A percentile compares a stretch with the other conserved stretches of the same genome.
Evolutionary conservation across 2,113 vertebrate genomes (phyloP).

Genomic region (Aphyosemion australe): DNA sequence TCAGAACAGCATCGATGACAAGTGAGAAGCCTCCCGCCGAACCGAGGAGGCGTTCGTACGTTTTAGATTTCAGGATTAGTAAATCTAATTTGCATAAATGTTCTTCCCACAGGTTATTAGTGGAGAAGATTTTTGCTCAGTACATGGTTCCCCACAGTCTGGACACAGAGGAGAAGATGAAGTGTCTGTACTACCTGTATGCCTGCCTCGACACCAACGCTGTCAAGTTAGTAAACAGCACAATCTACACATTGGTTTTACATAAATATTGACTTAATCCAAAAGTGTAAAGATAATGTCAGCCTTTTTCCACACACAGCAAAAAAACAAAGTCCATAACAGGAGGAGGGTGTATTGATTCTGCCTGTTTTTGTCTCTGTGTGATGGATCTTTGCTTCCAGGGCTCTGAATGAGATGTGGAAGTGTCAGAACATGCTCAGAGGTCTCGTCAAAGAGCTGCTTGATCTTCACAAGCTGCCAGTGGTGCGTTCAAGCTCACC

Average conservation of each 20-base stretch:
- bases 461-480: constrained; percentile 97
- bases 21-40: constrained; percentile 75
- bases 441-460: constrained; percentile 92
- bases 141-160: constrained; percentile 98
- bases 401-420: constrained; percentile 99
- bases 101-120: constrained; percentile 84
- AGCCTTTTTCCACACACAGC: background rate
- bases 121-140: constrained; percentile 99
- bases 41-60: background rate
- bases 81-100: background rate
- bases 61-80: background rate
- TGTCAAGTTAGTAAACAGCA: constrained; percentile 89
- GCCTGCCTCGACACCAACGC: constrained; percentile 98
- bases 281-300: background rate
- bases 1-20: constrained; percentile 99
- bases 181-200: constrained; percentile 98
- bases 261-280: background rate
- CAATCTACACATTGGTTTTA: background rate
- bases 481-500: constrained; percentile 77
- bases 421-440: constrained; percentile 99
- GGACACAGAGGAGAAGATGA: constrained; percentile 99
- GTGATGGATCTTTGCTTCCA: constrained; percentile 55
- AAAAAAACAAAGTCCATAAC: background rate
- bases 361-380: background rate
- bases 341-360: background rate